Base-by-base conservation (phyloP, 2,113 vertebrate genomes). In the Brachyhypopomus occidentalis region DNA sequence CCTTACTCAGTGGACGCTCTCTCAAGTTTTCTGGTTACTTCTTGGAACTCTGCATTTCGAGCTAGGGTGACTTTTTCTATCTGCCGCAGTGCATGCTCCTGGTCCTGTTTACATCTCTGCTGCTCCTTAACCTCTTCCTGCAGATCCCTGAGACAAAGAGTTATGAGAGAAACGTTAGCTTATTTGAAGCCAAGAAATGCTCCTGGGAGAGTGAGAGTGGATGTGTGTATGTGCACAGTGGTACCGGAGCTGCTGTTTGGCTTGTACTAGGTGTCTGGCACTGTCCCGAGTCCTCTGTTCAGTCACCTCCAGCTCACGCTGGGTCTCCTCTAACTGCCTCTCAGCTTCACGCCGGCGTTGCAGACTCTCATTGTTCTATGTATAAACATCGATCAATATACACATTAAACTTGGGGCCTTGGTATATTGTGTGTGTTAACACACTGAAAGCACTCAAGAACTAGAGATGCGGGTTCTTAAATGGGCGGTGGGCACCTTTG, bases 171-270 rank as follows among this genome's bases (percentile, higher is more conserved):
- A 11, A 36, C 27, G 56, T 73, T 22, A 75, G 7, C 23, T 30
- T 23, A 52, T 12, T 5, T 52, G 4, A 64, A 66, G 45, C 17
- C 23, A 66, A 55, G 20, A 12, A 38, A 20, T 70, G 41, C 23
- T 75, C 19, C 19, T 45, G 1, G n/a, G n/a, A n/a, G n/a, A n/a
- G 16, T 5, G 59, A 48, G 25, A 14, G 9, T 38, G 14, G 20
- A 7, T 20, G 66, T 34, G n/a, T 75, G 25, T 81, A 58, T 16
- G 78, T 22, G 0, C 60, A 17, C 0, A 20, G 25, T 78, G 58
- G 69, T 87, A 97, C 96, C 96, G 94, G 82, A 96, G 86, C 16
- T 94, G 93, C 85, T 94, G 91, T 70, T 92, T 88, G 14, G 93
- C 92, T 83, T 91, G 93, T 84, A 92, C 89, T 19, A 96, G 87